A percentile compares a stretch with the other conserved stretches of the same genome.
phyloP scores from a whole-genome alignment of 2,113 vertebrate species.

The Syngnathoides biaculeatus region DNA sequence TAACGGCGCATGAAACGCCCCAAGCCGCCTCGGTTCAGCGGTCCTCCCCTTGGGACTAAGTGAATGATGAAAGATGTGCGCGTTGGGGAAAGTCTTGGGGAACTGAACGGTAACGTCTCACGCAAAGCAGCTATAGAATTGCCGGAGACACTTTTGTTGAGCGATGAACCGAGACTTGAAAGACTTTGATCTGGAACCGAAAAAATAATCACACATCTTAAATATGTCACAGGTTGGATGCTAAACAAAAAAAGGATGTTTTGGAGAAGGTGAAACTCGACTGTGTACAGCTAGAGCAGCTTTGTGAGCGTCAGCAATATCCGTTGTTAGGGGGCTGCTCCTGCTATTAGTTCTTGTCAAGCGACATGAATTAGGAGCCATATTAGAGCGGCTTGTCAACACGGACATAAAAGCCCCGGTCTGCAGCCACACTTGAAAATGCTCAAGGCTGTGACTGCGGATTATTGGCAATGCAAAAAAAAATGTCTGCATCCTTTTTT shows the following conservation, averaged over 20 bases:
- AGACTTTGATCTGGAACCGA: too few relatives aligned
- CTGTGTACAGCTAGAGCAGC: background rate
- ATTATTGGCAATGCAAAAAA: background rate
- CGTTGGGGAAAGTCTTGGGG: slow-evolving; percentile 7
- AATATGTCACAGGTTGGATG: background rate
- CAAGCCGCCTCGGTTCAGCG: slow-evolving; percentile 48
- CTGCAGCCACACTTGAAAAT: background rate
- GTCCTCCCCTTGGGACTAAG: slow-evolving; percentile 44
- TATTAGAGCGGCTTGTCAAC: slow-evolving; percentile 1
- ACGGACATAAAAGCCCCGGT: background rate
- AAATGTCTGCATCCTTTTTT: background rate
- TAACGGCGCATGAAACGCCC: slow-evolving; percentile 69
- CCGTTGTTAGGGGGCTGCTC: background rate
- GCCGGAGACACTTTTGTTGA: slow-evolving; percentile 43
- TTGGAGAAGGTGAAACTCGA: background rate
- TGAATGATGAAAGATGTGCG: slow-evolving; percentile 1
- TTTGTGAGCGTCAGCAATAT: slow-evolving; percentile 1
- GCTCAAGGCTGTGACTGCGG: background rate
- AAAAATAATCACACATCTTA: slow-evolving; percentile 25
- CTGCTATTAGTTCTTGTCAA: slow-evolving; percentile 13
- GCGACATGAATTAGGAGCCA: slow-evolving; percentile 15
- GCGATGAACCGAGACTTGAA: slow-evolving; percentile 45
- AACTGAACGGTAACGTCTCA: slow-evolving; percentile 22
- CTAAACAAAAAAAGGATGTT: background rate
- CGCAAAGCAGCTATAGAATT: slow-evolving; percentile 45